phyloP scores from a whole-genome alignment of 2,888 invertebrate genomes.

The Geophilus truncorum region DNA sequence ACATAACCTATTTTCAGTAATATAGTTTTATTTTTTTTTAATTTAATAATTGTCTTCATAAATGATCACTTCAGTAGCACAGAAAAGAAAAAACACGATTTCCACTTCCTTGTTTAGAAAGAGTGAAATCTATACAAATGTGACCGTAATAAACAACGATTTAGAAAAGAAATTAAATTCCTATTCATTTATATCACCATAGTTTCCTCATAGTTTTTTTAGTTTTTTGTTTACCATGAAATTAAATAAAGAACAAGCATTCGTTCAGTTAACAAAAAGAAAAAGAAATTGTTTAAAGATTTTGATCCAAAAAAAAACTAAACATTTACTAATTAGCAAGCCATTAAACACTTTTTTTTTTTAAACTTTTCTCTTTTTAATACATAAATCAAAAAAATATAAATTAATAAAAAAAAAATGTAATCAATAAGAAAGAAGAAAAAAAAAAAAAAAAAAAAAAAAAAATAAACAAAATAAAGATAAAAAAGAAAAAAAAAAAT shows the following conservation, averaged over 20 bases:
- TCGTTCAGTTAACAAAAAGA: background rate
- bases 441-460: background rate
- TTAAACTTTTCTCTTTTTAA: background rate
- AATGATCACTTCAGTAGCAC: background rate
- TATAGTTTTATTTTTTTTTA: background rate
- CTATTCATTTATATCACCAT: background rate
- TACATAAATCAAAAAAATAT: too few species aligned
- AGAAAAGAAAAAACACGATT: background rate
- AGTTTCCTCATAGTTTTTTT: background rate
- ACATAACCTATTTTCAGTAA: background rate
- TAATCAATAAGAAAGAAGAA: background rate
- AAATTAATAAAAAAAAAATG: background rate
- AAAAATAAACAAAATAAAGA: background rate
- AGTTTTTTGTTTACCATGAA: background rate
- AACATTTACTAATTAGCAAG: background rate
- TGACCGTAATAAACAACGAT: background rate
- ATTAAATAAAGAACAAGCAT: background rate
- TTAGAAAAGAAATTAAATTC: background rate
- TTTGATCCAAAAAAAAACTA: background rate
- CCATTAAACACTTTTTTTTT: background rate
- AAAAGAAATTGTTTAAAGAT: background rate
- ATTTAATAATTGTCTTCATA: constrained; percentile 1
- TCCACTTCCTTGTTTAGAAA: background rate
- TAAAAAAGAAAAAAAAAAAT: too few species aligned
- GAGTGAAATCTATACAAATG: background rate